Base-by-base conservation (phyloP, 1,140 invertebrate species). In the Callitettix versicolor region DNA sequence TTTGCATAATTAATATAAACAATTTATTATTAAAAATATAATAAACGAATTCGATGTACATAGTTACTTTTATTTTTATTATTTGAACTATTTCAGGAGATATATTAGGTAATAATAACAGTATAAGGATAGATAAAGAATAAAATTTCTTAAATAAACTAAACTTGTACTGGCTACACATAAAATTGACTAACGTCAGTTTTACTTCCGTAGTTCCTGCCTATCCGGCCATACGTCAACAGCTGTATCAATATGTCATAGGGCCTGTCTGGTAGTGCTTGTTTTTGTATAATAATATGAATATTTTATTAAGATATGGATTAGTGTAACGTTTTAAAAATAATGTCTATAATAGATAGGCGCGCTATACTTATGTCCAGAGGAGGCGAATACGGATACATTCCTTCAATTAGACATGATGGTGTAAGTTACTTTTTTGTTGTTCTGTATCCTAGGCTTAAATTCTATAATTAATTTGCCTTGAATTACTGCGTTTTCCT, bases 351-450 rank as follows among this genome's bases (percentile, higher is more conserved):
- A 58, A 34, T 56, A 30, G 36, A 42, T 41, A 41, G 42, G 42
- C 33, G 18, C 11, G 34, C 49, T 41, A 49, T 14, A 43, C 63
- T 46, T 64, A 66, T 53, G 64, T 60, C 59, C 58, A 63, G 47
- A 49, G 12, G 14, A 26, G 30, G 30, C 30, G 47, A 49, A 53
- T 69, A 63, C 58, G 68, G 67, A 24, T 69, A 68, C 56, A 60
- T 65, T 54, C 65, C 66, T 20, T 60, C 61, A 43, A 51, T 66
- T 44, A 53, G 56, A 14, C 64, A 68, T 60, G 66, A 64, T 59
- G 61, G 58, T 61, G 68, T 69, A 63, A 69, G 68, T 67, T 38
- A n/a, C 48, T 15, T 3, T 46, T 21, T 20, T 15, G 14, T 33
- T 24, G 15, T 40, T 38, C n/a, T n/a, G n/a, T n/a, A n/a, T 33